These are phyloP conservation scores for Cheilosia vulpina DNA, from an alignment of 2,888 invertebrate species.

Conservation along the genomic window DNA sequence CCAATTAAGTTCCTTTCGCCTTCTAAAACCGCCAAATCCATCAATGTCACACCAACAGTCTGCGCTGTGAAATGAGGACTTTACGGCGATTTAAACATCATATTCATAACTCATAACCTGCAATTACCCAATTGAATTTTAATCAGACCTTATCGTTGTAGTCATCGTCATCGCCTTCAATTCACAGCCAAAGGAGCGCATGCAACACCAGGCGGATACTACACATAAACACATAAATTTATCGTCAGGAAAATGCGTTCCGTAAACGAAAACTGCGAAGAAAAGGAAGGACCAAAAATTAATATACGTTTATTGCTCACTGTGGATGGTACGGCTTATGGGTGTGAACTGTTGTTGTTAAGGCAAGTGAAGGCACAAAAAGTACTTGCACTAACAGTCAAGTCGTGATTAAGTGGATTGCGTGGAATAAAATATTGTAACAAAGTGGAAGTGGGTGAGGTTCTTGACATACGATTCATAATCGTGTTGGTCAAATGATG, in stretches of 20 bases:
- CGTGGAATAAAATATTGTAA: not conserved
- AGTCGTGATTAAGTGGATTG: conserved; percentile 13
- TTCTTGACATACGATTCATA: not conserved
- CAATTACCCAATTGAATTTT: conserved; percentile 65
- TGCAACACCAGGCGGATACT: not conserved
- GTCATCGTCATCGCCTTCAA: conserved; percentile 6
- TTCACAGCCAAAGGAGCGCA: not conserved
- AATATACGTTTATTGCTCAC: conserved; percentile 9
- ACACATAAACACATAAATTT: not conserved
- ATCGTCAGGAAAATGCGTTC: not conserved
- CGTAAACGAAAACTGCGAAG: not conserved
- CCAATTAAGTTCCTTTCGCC: not conserved
- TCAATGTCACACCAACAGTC: not conserved
- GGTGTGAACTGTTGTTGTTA: not conserved
- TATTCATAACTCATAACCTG: conserved; percentile 41
- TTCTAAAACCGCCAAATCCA: not conserved
- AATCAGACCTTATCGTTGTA: conserved; percentile 30
- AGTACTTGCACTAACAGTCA: conserved; percentile 2
- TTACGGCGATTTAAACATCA: conserved; percentile 36
- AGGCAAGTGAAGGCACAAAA: conserved; percentile 7
- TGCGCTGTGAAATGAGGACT: not conserved
- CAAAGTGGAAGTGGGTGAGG: not conserved
- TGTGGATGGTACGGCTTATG: conserved; percentile 11
- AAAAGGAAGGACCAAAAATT: conserved; percentile 31
- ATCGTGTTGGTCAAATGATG: no score